Percentiles rank a stretch among this genome's conserved stretches.
Evolutionary conservation across 2,113 vertebrate genomes (phyloP).

Genomic region (Bambusicola thoracicus): DNA sequence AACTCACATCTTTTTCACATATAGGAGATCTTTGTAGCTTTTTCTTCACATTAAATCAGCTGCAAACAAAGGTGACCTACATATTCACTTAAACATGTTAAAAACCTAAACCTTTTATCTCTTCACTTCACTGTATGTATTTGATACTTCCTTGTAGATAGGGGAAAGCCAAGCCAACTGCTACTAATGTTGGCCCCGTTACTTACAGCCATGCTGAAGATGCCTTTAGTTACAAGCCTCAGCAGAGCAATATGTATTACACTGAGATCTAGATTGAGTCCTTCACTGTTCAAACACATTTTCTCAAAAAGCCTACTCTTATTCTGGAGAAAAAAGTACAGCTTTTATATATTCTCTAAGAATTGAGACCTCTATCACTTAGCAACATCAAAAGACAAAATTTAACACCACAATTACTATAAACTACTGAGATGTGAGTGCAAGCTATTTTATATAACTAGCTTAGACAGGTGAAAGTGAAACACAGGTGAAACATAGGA

Average conservation of each 20-base stretch:
- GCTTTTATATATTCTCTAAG: not conserved
- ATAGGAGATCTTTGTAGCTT: not conserved
- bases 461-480: not conserved
- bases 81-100: not conserved
- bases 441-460: not conserved
- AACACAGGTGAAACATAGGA: not conserved
- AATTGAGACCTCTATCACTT: not conserved
- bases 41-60: not conserved
- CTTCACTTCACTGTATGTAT: rapidly evolving
- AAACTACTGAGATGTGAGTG: not conserved
- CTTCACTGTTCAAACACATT: not conserved
- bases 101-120: not conserved
- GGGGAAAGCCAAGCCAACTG: not conserved
- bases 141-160: not conserved
- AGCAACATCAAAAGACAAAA: not conserved
- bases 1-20: not conserved
- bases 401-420: not conserved
- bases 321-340: not conserved
- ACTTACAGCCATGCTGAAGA: not conserved
- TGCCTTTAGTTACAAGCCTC: not conserved
- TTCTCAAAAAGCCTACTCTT: not conserved
- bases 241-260: not conserved
- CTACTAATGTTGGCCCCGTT: not conserved
- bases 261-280: not conserved
- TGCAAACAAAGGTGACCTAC: not conserved